A percentile compares a stretch with the other conserved stretches of the same genome.
Conservation (phyloP, 2,797 vertebrate species). For the Microctenopoma lineatum region DNA sequence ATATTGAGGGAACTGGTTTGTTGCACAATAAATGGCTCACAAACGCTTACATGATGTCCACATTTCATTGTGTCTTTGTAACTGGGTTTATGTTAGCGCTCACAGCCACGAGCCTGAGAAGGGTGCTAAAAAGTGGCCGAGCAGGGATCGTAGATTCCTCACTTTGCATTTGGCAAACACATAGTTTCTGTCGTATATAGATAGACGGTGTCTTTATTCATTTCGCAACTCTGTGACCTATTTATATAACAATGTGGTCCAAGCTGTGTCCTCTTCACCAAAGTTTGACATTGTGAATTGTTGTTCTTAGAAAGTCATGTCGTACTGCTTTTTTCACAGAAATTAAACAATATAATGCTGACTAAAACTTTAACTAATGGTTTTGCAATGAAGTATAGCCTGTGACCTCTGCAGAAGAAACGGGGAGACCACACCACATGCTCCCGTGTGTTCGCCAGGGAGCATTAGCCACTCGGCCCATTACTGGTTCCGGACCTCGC, state of each 20-base stretch:
- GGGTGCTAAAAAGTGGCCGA: conserved; percentile 1
- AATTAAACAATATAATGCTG: too few species aligned
- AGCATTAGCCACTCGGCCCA: conserved; percentile 69
- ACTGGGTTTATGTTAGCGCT: conserved; percentile 34
- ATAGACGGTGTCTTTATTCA: conserved; percentile 25
- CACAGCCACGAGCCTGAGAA: conserved; percentile 3
- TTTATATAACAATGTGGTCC: conserved; percentile 34
- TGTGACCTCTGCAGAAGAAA: conserved; percentile 14
- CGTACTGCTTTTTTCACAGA: too few species aligned
- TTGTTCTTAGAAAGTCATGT: neutral
- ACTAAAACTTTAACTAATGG: too few species aligned
- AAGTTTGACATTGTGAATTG: conserved; percentile 22
- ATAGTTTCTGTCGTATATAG: conserved; percentile 19
- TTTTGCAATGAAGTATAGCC: neutral
- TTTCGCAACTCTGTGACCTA: conserved; percentile 22
- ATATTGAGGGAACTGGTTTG: conserved; percentile 50
- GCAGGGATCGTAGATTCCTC: neutral
- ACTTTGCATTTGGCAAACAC: conserved; percentile 16
- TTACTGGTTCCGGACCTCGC: conserved; percentile 71
- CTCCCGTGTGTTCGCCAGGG: neutral
- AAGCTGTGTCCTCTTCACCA: neutral
- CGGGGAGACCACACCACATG: neutral
- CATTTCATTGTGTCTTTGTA: conserved; percentile 38
- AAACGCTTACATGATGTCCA: conserved; percentile 28
- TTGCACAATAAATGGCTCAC: conserved; percentile 49